A percentile compares a stretch with the other conserved stretches of the same genome.
These are phyloP conservation scores for Abrostola triplasia DNA, from an alignment of 2,888 invertebrate genomes.

Conservation along the genomic window DNA sequence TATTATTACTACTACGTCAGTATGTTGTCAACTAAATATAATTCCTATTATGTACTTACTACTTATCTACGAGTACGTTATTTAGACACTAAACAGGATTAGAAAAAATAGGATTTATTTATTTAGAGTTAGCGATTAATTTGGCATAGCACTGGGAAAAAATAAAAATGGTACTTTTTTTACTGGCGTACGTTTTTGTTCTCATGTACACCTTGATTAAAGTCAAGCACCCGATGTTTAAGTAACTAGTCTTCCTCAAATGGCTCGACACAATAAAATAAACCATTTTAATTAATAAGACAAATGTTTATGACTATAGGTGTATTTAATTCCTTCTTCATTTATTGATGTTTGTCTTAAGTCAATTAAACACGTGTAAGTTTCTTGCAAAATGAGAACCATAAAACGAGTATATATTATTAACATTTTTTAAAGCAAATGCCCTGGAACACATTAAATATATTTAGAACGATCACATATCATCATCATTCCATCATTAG, in stretches of 20 bases:
- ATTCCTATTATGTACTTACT: too few relatives aligned
- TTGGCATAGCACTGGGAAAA: neutral
- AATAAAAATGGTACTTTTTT: neutral
- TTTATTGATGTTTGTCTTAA: too few relatives aligned
- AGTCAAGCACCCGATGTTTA: constrained; percentile 7
- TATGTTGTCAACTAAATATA: constrained; percentile 2
- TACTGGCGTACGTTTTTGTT: constrained; percentile 8
- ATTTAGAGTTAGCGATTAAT: neutral
- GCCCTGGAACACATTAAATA: too few relatives aligned
- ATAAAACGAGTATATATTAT: too few relatives aligned
- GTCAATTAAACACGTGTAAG: too few relatives aligned
- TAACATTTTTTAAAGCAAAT: too few relatives aligned
- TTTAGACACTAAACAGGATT: too few relatives aligned
- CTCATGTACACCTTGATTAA: constrained; percentile 36
- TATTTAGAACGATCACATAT: too few relatives aligned
- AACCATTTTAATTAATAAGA: constrained; percentile 1
- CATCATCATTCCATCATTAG: too few relatives aligned
- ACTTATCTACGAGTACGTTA: too few relatives aligned
- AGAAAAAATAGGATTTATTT: too few relatives aligned
- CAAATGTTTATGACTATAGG: neutral
- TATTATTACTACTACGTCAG: neutral
- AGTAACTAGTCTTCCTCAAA: constrained; percentile 16
- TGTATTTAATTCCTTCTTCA: neutral
- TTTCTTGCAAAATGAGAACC: too few relatives aligned
- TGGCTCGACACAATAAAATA: constrained; percentile 8